Evolutionary conservation across 2,797 vertebrate species (phyloP), one percentile per base, ranked within the genome.

Genomic region (Scleropages formosus): DNA sequence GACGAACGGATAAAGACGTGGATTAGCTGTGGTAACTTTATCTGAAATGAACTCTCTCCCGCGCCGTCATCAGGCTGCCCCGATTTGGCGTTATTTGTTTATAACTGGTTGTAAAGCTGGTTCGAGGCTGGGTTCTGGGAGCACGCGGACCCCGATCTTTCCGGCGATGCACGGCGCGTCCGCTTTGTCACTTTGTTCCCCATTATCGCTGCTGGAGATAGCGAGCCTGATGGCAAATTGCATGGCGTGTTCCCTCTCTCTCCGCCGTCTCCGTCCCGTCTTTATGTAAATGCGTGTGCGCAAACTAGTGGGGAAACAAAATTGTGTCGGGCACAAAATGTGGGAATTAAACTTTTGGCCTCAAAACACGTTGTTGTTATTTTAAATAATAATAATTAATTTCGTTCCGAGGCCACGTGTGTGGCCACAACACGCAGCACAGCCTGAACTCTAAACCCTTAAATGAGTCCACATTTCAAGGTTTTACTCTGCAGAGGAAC

Each of bases 1-100:
- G 88, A 90, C 86, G 15, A 22, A 53, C 7, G 87, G 88, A 87
- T 84, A 86, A 87, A 90, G 86, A 89, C 88, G 81, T 82, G 88
- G 91, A 92, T 92, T 92, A 92, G 78, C 65, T 77, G 83, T 78
- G 87, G 87, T 83, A 91, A 86, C 85, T 88, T 82, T 78, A 87
- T 87, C 88, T 88, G 83, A 90, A 90, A 92, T 91, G 86, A 90
- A 87, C 72, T 72, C 64, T 84, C 78, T 88, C 84, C 87, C 88
- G 84, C 76, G 74, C 70, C 0, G 74, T 79, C 79, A 85, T 87
- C 88, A 85, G 76, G 74, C 70, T 0, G 74, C 80, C 79, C 77
- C 69, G 83, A 85, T 79, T 69, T 76, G 79, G 78, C 67, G 71
- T 74, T 60, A 46, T 61, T 61, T 75, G 74, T 75, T 67, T 68